phyloP scores from a whole-genome alignment of 2,888 invertebrate species.

The Oxycera nigricornis region DNA sequence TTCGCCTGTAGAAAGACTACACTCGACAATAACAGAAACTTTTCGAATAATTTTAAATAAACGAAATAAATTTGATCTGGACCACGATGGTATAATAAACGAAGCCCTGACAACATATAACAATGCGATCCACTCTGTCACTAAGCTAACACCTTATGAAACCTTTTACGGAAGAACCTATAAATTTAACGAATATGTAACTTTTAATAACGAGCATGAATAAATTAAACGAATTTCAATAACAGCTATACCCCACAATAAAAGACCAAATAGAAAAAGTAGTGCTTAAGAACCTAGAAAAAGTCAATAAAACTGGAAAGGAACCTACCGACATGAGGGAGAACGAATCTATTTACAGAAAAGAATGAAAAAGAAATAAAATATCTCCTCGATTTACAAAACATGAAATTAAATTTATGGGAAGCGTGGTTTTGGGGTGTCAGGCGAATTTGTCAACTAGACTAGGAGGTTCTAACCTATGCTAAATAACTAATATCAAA shows the following conservation, averaged over 20 bases:
- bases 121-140: not conserved
- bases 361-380: not conserved
- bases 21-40: constrained; percentile 46
- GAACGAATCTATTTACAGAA: not conserved
- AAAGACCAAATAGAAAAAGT: not conserved
- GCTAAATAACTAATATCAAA: too few species aligned
- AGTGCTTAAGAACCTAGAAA: not conserved
- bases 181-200: not conserved
- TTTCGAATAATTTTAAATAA: constrained; percentile 45
- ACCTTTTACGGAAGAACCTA: not conserved
- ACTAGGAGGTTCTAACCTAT: too few species aligned
- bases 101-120: not conserved
- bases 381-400: not conserved
- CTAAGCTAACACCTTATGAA: not conserved
- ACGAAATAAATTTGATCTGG: constrained; percentile 11
- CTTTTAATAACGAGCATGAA: too few species aligned
- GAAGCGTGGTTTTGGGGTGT: too few species aligned
- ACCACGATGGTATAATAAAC: not conserved
- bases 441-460: too few species aligned
- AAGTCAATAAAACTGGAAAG: not conserved
- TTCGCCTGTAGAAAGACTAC: constrained; percentile 45
- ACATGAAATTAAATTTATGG: too few species aligned
- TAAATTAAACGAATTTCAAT: not conserved
- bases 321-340: not conserved
- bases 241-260: not conserved